Evolutionary conservation across 2,888 invertebrate species (phyloP).

Genomic region (Carabus problematicus): DNA sequence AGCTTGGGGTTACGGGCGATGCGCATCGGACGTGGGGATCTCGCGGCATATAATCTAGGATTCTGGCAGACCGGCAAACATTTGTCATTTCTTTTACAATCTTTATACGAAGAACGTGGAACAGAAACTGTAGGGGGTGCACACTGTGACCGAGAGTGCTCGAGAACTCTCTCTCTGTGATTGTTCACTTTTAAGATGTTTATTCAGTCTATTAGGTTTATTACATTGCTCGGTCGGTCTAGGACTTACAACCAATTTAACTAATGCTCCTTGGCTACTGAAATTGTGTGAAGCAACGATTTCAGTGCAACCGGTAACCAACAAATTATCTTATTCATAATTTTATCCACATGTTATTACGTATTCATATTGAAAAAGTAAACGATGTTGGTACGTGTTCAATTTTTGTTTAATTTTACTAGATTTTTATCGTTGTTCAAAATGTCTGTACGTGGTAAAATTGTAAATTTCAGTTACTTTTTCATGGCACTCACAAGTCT

Average conservation of each 20-base stretch:
- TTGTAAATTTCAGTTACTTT: slow-evolving; percentile 22
- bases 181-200: slow-evolving; percentile 32
- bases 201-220: slow-evolving; percentile 36
- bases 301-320: too few species aligned
- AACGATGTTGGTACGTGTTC: too few species aligned
- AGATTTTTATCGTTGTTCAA: slow-evolving; percentile 15
- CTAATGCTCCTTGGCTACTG: slow-evolving; percentile 14
- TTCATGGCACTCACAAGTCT: slow-evolving; percentile 10
- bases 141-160: slow-evolving; percentile 7
- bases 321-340: too few species aligned
- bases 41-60: not conserved
- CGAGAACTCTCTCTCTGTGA: not conserved
- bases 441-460: slow-evolving; percentile 29
- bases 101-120: slow-evolving; percentile 8
- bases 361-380: too few species aligned
- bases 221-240: slow-evolving; percentile 26
- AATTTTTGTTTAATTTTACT: not conserved
- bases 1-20: not conserved
- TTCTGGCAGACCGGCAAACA: slow-evolving; percentile 11
- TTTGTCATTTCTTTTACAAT: slow-evolving; percentile 39
- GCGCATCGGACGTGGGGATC: not conserved
- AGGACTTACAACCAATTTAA: slow-evolving; percentile 31
- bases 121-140: not conserved
- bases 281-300: too few species aligned
- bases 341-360: too few species aligned